Percentiles rank a stretch among this genome's conserved stretches.
These are phyloP conservation scores for Lepidocyrtoides sp. DNA, from an alignment of 2,888 invertebrate species.

Conservation along the genomic window DNA sequence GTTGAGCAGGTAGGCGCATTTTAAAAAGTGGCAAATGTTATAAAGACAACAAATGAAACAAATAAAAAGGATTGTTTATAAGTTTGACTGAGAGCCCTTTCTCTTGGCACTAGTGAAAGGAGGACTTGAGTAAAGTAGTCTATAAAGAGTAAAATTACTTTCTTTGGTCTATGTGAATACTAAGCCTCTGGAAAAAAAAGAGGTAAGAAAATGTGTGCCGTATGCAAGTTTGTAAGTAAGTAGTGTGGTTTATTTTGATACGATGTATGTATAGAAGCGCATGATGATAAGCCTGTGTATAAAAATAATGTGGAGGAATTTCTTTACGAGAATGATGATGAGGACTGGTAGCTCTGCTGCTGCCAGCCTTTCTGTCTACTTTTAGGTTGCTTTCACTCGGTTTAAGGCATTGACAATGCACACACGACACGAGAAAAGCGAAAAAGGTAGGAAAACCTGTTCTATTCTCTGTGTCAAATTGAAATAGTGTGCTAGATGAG, in stretches of 20 bases:
- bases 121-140: conserved; percentile 12
- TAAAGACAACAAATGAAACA: conserved; percentile 36
- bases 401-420: conserved; percentile 38
- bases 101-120: conserved; percentile 14
- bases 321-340: conserved; percentile 54
- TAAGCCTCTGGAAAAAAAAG: too few species aligned
- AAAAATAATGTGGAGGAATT: conserved; percentile 26
- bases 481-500: not conserved
- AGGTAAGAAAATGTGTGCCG: not conserved
- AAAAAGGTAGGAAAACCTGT: conserved; percentile 13
- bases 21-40: not conserved
- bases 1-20: not conserved
- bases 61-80: conserved; percentile 3
- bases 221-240: not conserved
- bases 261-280: not conserved
- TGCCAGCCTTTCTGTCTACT: conserved; percentile 54
- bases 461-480: conserved; percentile 7
- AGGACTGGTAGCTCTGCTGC: conserved; percentile 59
- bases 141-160: conserved; percentile 10
- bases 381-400: conserved; percentile 56
- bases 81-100: conserved; percentile 19
- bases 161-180: not conserved
- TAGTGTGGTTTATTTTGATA: not conserved
- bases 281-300: conserved; percentile 38
- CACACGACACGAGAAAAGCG: not conserved